Evolutionary conservation across 2,797 vertebrate species (phyloP), one percentile per base, ranked within the genome.

Genomic region (Pseudomugil gertrudae): DNA sequence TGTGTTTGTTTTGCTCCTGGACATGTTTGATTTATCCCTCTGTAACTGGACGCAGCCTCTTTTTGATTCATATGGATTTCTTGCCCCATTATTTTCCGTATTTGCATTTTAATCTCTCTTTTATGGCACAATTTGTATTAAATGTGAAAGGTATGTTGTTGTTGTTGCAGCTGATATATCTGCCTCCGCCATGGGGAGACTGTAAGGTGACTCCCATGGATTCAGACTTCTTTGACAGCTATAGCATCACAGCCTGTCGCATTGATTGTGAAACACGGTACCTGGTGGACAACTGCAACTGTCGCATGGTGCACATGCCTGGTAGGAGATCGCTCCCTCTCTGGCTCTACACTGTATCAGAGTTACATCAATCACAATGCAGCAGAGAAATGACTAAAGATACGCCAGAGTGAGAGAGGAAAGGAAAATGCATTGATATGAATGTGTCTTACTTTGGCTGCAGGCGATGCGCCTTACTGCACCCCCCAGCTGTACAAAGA

Each of bases 281-380:
- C 93, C 93, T 99, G 90, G 96, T 98, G 88, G 97, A 99, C 91
- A 99, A 99, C 92, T 99, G 98, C 93, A 99, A 99, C 94, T 99
- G 98, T 69, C 97, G 98, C 86, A 98, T 98, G 97, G 97, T 99
- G 73, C 96, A 99, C 86, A 99, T 99, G 98, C 98, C 97, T 30
- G 98, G 98, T 98, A 89, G 84, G 90, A 30, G 27, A 15, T 10
- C 9, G 1, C 2, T 47, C 43, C 9, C 61, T 27, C 21, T 53
- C 40, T 29, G 3, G 27, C 47, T 52, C 38, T 33, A 1, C 3
- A 17, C 17, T 47, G 26, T 29, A 45, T 56, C 30, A 69, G 57
- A 70, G 53, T 63, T 55, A 55, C 23, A 45, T 63, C 21, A 36
- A 7, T 68, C 14, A 58, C 2, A 8, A 33, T 29, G 48, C 47